A percentile compares a stretch with the other conserved stretches of the same genome.
Conservation (phyloP, 2,797 vertebrate genomes). For the Carduelis carduelis region DNA sequence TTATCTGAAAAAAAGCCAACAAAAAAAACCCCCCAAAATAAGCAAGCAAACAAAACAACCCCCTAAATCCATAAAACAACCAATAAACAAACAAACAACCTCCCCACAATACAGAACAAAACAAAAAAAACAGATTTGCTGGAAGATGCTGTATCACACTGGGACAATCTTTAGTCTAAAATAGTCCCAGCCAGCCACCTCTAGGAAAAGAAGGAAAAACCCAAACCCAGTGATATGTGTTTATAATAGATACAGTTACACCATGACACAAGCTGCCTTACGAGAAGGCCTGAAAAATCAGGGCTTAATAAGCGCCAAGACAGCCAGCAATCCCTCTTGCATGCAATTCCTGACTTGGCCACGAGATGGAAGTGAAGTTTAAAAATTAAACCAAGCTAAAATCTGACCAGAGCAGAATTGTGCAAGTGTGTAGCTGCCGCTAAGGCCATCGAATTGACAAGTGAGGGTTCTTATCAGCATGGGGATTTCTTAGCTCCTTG, state of each 20-base stretch:
- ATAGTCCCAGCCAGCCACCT: fast-evolving
- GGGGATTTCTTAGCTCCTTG: background rate
- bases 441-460: background rate
- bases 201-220: background rate
- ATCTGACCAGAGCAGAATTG: background rate
- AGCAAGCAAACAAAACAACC: background rate
- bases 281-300: background rate
- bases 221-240: fast-evolving
- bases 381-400: slow-evolving; percentile 5
- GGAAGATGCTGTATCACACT: background rate
- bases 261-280: background rate
- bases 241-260: background rate
- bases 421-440: background rate
- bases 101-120: background rate
- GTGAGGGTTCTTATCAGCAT: background rate
- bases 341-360: background rate
- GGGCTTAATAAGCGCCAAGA: background rate
- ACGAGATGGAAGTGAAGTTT: slow-evolving; percentile 57
- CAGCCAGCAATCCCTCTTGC: fast-evolving
- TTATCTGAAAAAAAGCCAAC: background rate
- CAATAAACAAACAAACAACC: too few relatives aligned
- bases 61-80: background rate
- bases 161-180: background rate
- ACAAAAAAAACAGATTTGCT: background rate
- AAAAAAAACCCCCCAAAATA: background rate